Conservation (phyloP, 2,888 invertebrate genomes). For the Yponomeuta malinellus region DNA sequence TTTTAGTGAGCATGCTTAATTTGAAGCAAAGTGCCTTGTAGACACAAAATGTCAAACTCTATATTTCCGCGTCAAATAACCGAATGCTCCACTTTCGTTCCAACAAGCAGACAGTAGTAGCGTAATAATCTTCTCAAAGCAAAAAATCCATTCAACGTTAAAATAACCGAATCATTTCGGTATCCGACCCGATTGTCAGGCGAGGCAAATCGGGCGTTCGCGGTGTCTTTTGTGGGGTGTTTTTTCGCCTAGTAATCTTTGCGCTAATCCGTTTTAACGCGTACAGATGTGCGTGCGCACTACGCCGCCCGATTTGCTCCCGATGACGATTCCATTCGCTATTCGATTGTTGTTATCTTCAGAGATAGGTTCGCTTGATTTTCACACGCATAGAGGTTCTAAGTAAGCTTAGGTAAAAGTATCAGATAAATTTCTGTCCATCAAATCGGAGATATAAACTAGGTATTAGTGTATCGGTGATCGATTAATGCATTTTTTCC, state of each 20-base stretch:
- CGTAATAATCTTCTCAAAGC: slow-evolving; percentile 25
- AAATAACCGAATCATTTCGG: slow-evolving; percentile 58
- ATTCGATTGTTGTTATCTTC: slow-evolving; percentile 11
- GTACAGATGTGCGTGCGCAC: slow-evolving; percentile 62
- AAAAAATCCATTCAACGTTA: slow-evolving; percentile 34
- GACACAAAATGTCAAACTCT: not conserved
- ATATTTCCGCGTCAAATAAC: not conserved
- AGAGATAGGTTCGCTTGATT: not conserved
- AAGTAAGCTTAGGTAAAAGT: not conserved
- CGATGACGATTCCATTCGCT: slow-evolving; percentile 4
- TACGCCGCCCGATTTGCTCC: slow-evolving; percentile 35
- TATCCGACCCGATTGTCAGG: slow-evolving; percentile 66
- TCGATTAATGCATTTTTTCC: too few relatives aligned
- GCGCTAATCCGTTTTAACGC: slow-evolving; percentile 72
- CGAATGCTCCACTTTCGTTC: slow-evolving; percentile 34
- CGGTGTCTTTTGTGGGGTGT: slow-evolving; percentile 64
- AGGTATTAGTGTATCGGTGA: too few relatives aligned
- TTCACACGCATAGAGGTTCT: slow-evolving; percentile 11
- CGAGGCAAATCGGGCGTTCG: slow-evolving; percentile 44
- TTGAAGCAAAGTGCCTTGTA: not conserved
- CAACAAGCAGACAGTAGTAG: slow-evolving; percentile 37
- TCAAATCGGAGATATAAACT: not conserved
- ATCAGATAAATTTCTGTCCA: not conserved
- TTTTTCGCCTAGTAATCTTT: slow-evolving; percentile 67
- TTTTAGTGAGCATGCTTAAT: too few relatives aligned